Percentiles rank a stretch among this genome's conserved stretches.
phyloP scores from a whole-genome alignment of 2,888 invertebrate species.

The Elysia crispata region DNA sequence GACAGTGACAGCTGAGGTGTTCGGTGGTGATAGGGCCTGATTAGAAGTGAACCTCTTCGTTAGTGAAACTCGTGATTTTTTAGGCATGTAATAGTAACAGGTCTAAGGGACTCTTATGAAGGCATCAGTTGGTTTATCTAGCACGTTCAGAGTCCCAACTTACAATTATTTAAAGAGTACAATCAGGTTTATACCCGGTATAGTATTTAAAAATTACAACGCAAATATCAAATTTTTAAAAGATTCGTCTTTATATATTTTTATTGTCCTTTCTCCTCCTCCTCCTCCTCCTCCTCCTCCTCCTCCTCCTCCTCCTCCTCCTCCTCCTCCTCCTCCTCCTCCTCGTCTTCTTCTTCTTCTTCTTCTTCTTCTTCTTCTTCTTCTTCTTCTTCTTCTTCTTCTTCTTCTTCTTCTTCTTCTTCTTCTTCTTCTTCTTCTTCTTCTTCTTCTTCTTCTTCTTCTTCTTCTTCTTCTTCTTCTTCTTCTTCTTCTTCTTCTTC shows the following conservation, averaged over 20 bases:
- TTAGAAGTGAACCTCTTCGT: too few relatives aligned
- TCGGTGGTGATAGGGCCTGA: too few relatives aligned
- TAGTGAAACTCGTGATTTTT: too few relatives aligned
- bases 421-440: background rate
- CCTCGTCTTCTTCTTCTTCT: background rate
- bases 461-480: background rate
- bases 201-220: background rate
- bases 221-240: background rate
- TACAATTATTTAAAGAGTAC: too few relatives aligned
- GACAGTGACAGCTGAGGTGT: too few relatives aligned
- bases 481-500: background rate
- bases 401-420: slow-evolving; percentile 25
- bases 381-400: slow-evolving; percentile 45
- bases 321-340: background rate
- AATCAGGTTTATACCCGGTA: background rate
- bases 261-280: slow-evolving; percentile 16
- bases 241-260: background rate
- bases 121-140: too few relatives aligned
- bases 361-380: slow-evolving; percentile 40
- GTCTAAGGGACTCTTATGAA: too few relatives aligned
- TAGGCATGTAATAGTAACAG: too few relatives aligned
- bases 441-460: slow-evolving; percentile 16
- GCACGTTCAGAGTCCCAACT: too few relatives aligned
- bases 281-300: background rate
- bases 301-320: background rate